phyloP scores from a whole-genome alignment of 2,113 vertebrate species.

The Fregata magnificens region DNA sequence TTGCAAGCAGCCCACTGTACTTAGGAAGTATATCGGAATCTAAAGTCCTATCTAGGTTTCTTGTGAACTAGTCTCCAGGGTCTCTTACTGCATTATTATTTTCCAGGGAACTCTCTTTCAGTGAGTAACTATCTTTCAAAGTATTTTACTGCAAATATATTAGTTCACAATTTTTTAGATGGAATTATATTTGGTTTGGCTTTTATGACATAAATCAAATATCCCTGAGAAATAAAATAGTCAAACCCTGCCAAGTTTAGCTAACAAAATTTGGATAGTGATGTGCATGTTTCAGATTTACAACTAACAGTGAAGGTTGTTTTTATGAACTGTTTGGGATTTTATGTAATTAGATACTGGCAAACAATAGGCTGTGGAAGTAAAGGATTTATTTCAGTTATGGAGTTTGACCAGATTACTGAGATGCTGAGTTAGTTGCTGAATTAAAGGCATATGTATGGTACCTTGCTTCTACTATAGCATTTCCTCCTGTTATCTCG shows the following conservation, averaged over 20 bases:
- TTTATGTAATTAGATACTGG: slow-evolving; percentile 34
- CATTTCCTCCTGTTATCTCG: slow-evolving; percentile 52
- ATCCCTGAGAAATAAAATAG: slow-evolving; percentile 40
- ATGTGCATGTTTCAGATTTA: slow-evolving; percentile 54
- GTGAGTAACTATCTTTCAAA: slow-evolving; percentile 31
- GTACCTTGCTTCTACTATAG: slow-evolving; percentile 65
- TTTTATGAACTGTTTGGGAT: slow-evolving; percentile 40
- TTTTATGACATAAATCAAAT: slow-evolving; percentile 59
- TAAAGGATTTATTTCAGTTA: slow-evolving; percentile 7
- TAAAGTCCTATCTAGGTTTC: not conserved
- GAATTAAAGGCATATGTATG: not conserved
- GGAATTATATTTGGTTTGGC: slow-evolving; percentile 51
- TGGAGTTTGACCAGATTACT: not conserved
- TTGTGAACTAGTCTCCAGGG: not conserved
- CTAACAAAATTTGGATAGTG: slow-evolving; percentile 41
- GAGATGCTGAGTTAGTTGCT: not conserved
- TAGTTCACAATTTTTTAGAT: slow-evolving; percentile 17
- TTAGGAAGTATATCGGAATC: not conserved
- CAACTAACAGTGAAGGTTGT: not conserved
- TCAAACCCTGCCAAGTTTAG: slow-evolving; percentile 35
- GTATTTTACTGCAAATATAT: slow-evolving; percentile 45
- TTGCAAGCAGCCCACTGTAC: not conserved
- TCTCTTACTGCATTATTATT: slow-evolving; percentile 12
- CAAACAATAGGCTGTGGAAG: not conserved
- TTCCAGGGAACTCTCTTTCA: slow-evolving; percentile 13